A percentile compares a stretch with the other conserved stretches of the same genome.
Evolutionary conservation across 1,140 invertebrate genomes (phyloP).

Genomic region (Rhagoletis zephyria): DNA sequence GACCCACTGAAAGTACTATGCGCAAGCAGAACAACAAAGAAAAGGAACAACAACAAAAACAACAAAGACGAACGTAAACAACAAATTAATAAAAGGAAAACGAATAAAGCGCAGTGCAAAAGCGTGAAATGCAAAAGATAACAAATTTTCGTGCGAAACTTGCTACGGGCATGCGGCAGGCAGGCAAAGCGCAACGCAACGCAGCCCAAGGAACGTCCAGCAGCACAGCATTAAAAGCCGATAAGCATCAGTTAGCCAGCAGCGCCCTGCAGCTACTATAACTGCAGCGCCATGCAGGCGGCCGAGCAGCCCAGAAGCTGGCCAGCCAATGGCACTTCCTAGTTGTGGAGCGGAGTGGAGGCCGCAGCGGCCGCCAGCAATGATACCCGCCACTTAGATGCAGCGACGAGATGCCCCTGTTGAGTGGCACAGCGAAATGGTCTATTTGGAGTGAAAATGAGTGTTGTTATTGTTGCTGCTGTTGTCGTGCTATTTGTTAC

Average conservation of each 20-base stretch:
- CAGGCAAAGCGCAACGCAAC: not conserved
- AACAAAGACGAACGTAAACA: not conserved
- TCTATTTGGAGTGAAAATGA: not conserved
- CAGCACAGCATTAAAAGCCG: not conserved
- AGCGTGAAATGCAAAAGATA: constrained; percentile 1
- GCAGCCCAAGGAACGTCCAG: not conserved
- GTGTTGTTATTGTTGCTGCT: not conserved
- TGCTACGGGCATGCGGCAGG: not conserved
- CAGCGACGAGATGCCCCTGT: not conserved
- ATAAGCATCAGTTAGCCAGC: not conserved
- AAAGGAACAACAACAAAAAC: not conserved
- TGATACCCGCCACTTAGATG: not conserved
- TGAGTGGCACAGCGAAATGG: not conserved
- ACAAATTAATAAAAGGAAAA: not conserved
- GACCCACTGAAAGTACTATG: not conserved
- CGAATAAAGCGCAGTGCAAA: not conserved
- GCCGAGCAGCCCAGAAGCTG: not conserved
- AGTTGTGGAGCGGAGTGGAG: too few relatives aligned
- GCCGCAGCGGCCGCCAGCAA: not conserved
- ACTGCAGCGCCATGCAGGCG: not conserved
- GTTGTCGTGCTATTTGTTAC: not conserved
- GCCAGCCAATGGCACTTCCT: constrained; percentile 1
- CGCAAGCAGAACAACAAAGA: not conserved
- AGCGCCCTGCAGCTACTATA: not conserved
- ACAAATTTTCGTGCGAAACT: constrained; percentile 13